These are phyloP conservation scores for Cyprinodon diabolis DNA, from an alignment of 2,797 vertebrate genomes.

Conservation along the genomic window DNA sequence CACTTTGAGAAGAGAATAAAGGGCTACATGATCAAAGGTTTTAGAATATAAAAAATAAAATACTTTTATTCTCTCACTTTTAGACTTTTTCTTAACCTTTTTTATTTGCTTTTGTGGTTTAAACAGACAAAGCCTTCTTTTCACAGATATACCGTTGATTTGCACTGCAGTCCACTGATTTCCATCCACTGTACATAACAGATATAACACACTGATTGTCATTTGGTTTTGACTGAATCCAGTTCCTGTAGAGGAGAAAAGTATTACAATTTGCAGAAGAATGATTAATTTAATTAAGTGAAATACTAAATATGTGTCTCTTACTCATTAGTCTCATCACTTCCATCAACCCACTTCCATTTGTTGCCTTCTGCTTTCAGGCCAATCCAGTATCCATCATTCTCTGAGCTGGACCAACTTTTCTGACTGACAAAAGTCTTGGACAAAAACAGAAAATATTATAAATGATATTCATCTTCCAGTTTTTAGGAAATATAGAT, in stretches of 20 bases:
- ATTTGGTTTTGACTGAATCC: fast-evolving
- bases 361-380: slow-evolving; percentile 15
- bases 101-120: neutral
- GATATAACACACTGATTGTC: slow-evolving; percentile 13
- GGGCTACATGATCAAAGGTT: neutral
- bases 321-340: slow-evolving; percentile 14
- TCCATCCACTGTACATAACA: fast-evolving
- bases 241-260: slow-evolving; percentile 27
- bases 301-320: slow-evolving; percentile 1
- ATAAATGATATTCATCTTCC: neutral
- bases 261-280: neutral
- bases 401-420: fast-evolving
- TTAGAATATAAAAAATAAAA: neutral
- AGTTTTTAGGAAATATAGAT: neutral
- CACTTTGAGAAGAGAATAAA: neutral
- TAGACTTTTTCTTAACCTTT: neutral
- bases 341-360: slow-evolving; percentile 62
- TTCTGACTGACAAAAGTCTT: slow-evolving; percentile 6
- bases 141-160: slow-evolving; percentile 37
- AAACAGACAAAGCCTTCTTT: slow-evolving; percentile 26
- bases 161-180: fast-evolving
- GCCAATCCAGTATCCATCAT: slow-evolving; percentile 60
- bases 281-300: neutral
- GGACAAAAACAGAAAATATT: neutral
- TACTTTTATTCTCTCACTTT: neutral